phyloP scores from a whole-genome alignment of 2,113 vertebrate species.

The Terrapene triunguis region DNA sequence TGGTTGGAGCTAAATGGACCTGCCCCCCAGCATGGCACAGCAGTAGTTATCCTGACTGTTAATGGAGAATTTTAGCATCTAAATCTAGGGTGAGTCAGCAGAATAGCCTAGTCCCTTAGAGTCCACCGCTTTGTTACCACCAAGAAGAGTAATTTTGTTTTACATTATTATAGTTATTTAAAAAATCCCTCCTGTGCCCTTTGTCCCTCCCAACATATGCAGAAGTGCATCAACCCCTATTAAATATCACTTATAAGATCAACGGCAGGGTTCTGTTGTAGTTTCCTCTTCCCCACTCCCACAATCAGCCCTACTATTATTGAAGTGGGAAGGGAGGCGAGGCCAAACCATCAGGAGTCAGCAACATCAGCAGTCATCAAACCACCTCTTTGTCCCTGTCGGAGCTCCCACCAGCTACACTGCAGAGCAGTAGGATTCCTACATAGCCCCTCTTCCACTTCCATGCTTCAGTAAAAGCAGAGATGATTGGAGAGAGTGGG shows the following conservation, averaged over 20 bases:
- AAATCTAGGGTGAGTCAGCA: not conserved
- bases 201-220: not conserved
- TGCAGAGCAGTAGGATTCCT: not conserved
- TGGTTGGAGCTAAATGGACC: not conserved
- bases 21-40: not conserved
- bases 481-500: rapidly evolving
- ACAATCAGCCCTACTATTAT: not conserved
- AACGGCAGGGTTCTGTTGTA: not conserved
- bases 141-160: not conserved
- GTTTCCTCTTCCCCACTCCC: not conserved
- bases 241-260: not conserved
- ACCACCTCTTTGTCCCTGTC: not conserved
- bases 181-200: not conserved
- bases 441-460: not conserved
- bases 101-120: not conserved
- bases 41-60: not conserved
- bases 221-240: not conserved
- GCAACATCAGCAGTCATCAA: not conserved
- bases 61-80: not conserved
- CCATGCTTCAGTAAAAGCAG: not conserved
- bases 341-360: not conserved
- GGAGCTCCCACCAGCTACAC: not conserved
- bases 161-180: not conserved
- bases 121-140: not conserved
- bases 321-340: not conserved